Percentiles rank a stretch among this genome's conserved stretches.
phyloP scores from a whole-genome alignment of 2,797 vertebrate species.

The Scomberomorus guttatus region DNA sequence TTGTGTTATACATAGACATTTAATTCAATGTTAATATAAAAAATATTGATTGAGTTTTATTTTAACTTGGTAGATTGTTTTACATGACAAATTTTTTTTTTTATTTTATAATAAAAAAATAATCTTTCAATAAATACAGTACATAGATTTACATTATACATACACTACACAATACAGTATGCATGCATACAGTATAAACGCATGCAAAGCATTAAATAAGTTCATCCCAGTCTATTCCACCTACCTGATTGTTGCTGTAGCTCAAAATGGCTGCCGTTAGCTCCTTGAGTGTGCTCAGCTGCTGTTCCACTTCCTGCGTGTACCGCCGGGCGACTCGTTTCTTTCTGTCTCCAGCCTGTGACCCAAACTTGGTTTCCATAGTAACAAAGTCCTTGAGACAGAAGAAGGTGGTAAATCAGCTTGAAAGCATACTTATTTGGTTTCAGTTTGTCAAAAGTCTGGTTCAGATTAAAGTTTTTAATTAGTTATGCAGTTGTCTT shows the following conservation, averaged over 20 bases:
- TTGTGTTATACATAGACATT: too few relatives aligned
- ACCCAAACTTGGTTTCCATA: slow-evolving; percentile 47
- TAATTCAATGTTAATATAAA: too few relatives aligned
- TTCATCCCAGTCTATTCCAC: slow-evolving; percentile 36
- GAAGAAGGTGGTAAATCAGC: neutral
- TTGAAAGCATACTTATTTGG: neutral
- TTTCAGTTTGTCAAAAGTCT: neutral
- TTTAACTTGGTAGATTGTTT: too few relatives aligned
- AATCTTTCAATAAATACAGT: too few relatives aligned
- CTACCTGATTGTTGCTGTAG: slow-evolving; percentile 81
- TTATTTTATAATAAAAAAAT: too few relatives aligned
- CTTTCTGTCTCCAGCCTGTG: slow-evolving; percentile 59
- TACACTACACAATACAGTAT: too few relatives aligned
- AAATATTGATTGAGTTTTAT: too few relatives aligned
- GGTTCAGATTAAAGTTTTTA: neutral
- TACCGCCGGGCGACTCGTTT: slow-evolving; percentile 34
- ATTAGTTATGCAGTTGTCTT: too few relatives aligned
- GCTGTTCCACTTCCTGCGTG: slow-evolving; percentile 64
- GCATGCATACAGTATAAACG: too few relatives aligned
- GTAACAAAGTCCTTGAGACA: slow-evolving; percentile 79
- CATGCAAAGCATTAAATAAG: neutral
- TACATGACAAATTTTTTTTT: too few relatives aligned
- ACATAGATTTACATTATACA: too few relatives aligned
- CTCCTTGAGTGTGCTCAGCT: slow-evolving; percentile 76
- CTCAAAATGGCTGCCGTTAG: slow-evolving; percentile 80